phyloP scores from a whole-genome alignment of 1,140 invertebrate genomes.

The Helicoverpa zea region DNA sequence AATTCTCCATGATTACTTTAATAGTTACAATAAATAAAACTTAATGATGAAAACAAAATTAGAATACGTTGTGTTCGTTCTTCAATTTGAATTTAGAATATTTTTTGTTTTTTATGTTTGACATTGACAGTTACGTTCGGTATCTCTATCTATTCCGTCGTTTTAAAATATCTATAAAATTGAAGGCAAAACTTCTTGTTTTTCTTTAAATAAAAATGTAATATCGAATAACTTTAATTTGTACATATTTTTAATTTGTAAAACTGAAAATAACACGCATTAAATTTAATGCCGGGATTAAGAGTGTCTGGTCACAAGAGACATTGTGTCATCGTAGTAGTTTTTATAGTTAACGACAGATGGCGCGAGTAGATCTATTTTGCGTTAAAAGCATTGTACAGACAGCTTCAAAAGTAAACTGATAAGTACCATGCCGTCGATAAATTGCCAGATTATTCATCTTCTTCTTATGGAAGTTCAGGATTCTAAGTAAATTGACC shows the following conservation, averaged over 20 bases:
- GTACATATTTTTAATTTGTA: too few relatives aligned
- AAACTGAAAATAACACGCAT: too few relatives aligned
- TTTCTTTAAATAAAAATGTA: too few relatives aligned
- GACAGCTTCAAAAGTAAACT: too few relatives aligned
- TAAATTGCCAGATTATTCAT: background rate
- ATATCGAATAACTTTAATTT: too few relatives aligned
- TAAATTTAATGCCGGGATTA: too few relatives aligned
- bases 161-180: too few relatives aligned
- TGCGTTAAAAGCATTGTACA: background rate
- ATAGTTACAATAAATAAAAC: background rate
- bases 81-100: constrained; percentile 42
- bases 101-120: background rate
- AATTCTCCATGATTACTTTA: constrained; percentile 57
- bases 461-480: too few relatives aligned
- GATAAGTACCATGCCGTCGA: too few relatives aligned
- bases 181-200: too few relatives aligned
- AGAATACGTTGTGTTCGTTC: constrained; percentile 33
- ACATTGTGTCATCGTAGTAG: background rate
- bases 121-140: background rate
- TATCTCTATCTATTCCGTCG: background rate
- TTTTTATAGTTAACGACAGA: background rate
- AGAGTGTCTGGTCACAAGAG: too few relatives aligned
- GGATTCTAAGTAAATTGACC: too few relatives aligned
- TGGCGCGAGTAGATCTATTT: background rate
- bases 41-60: background rate